Evolutionary conservation across 2,888 invertebrate species (phyloP).

Genomic region (Drosophila parthenogenetica): DNA sequence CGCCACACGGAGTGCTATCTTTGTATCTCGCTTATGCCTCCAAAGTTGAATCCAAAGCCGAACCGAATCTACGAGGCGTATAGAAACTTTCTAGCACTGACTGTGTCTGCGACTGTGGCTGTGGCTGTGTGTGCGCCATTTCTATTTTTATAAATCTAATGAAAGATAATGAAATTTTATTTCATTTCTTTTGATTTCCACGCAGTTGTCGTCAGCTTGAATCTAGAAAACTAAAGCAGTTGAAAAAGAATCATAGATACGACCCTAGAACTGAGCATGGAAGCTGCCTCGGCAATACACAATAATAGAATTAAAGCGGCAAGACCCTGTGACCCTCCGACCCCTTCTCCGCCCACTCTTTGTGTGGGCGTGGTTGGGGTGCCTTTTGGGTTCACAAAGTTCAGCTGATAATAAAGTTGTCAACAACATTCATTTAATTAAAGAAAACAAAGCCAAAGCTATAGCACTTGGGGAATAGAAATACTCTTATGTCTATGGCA

Average conservation of each 20-base stretch:
- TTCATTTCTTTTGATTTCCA: conserved; percentile 73
- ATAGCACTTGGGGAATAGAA: conserved; percentile 71
- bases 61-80: conserved; percentile 16
- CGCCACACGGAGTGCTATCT: conserved; percentile 61
- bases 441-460: conserved; percentile 76
- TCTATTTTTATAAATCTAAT: conserved; percentile 80
- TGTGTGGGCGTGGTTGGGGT: conserved; percentile 3
- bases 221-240: conserved; percentile 71
- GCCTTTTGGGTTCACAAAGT: conserved; percentile 65
- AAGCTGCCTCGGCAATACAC: conserved; percentile 54
- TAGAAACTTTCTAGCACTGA: conserved; percentile 55
- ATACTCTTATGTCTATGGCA: conserved; percentile 35
- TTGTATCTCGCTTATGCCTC: conserved; percentile 44
- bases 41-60: conserved; percentile 32
- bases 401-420: conserved; percentile 82
- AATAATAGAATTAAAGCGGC: conserved; percentile 80
- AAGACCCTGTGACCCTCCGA: conserved; percentile 5
- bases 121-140: conserved; percentile 39
- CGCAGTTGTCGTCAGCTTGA: conserved; percentile 65
- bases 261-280: not conserved
- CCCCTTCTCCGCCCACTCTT: not conserved
- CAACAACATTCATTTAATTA: conserved; percentile 83
- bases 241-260: conserved; percentile 53
- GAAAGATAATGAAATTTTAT: conserved; percentile 81
- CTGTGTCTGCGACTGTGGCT: conserved; percentile 2